Percentiles rank a stretch among this genome's conserved stretches.
phyloP scores from a whole-genome alignment of 30 jellyfish, hydroid and myxozoan species.

The Aurelia aurita region DNA sequence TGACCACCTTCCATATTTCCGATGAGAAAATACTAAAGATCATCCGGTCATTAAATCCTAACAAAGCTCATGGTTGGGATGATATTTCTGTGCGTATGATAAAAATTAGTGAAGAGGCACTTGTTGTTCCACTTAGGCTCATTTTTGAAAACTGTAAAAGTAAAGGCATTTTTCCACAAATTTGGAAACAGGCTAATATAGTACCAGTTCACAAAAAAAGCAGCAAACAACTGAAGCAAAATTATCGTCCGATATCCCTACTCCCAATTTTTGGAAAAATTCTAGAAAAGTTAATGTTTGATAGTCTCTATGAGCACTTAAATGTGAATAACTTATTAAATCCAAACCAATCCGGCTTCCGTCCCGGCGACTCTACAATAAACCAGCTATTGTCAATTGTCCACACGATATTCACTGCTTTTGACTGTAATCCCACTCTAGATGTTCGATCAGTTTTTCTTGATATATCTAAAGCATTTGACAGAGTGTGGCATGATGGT shows the following conservation, averaged over 20 bases:
- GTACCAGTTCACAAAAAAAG: constrained; percentile 73
- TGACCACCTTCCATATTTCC: no score
- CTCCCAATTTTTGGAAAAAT: constrained; percentile 72
- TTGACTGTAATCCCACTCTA: constrained; percentile 52
- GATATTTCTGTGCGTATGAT: constrained; percentile 46
- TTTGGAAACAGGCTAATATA: constrained; percentile 55
- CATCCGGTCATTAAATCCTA: constrained; percentile 12
- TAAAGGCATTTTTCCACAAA: constrained; percentile 8
- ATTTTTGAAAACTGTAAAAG: constrained; percentile 7
- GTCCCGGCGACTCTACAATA: constrained; percentile 18
- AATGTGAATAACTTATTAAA: background rate
- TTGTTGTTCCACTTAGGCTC: constrained; percentile 3
- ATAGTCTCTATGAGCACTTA: constrained; percentile 31
- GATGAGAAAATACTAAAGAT: no score
- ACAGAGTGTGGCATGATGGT: constrained; percentile 71
- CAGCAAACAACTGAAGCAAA: constrained; percentile 17
- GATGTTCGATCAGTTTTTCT: constrained; percentile 43
- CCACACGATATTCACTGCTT: constrained; percentile 22
- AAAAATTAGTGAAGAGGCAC: constrained; percentile 35
- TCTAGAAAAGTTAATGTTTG: constrained; percentile 39
- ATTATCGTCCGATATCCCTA: constrained; percentile 59
- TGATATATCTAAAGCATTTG: constrained; percentile 69
- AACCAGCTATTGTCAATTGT: constrained; percentile 54
- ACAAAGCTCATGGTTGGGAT: constrained; percentile 62
- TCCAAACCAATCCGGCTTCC: no score